Percentiles rank a stretch among this genome's conserved stretches.
Conservation (phyloP, 2,888 invertebrate genomes). For the Anaspis maculata region DNA sequence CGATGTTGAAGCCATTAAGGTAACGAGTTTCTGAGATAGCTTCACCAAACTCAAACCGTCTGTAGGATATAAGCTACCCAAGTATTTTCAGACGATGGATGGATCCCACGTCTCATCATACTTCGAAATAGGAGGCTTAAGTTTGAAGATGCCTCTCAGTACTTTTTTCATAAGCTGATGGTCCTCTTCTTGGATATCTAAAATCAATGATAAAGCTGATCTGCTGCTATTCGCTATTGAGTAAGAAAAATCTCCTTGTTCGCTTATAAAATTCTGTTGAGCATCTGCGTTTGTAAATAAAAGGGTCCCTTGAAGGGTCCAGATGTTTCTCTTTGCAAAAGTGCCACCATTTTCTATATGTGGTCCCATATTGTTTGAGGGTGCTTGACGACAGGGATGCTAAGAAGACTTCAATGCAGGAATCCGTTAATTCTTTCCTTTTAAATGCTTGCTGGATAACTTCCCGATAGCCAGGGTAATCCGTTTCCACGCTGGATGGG, state of each 20-base stretch:
- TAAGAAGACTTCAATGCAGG: not conserved
- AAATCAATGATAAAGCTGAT: not conserved
- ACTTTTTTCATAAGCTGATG: not conserved
- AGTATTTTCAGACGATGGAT: not conserved
- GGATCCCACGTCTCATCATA: not conserved
- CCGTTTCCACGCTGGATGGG: not conserved
- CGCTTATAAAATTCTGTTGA: not conserved
- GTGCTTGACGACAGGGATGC: not conserved
- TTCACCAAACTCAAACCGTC: not conserved
- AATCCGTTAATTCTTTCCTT: not conserved
- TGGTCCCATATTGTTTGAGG: not conserved
- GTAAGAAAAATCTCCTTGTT: too few species aligned
- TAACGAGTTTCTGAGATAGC: not conserved
- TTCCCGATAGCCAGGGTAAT: not conserved
- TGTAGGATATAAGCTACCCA: not conserved
- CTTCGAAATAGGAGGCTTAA: not conserved
- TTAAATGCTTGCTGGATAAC: not conserved
- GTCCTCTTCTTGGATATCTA: not conserved
- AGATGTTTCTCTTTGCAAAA: not conserved
- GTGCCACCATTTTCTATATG: not conserved
- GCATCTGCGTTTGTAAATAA: not conserved
- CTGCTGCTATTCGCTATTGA: too few species aligned
- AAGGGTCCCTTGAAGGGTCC: not conserved
- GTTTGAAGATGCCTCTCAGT: not conserved
- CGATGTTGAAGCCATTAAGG: not conserved